phyloP scores from a whole-genome alignment of 2,797 vertebrate species.

The Zalophus californianus region DNA sequence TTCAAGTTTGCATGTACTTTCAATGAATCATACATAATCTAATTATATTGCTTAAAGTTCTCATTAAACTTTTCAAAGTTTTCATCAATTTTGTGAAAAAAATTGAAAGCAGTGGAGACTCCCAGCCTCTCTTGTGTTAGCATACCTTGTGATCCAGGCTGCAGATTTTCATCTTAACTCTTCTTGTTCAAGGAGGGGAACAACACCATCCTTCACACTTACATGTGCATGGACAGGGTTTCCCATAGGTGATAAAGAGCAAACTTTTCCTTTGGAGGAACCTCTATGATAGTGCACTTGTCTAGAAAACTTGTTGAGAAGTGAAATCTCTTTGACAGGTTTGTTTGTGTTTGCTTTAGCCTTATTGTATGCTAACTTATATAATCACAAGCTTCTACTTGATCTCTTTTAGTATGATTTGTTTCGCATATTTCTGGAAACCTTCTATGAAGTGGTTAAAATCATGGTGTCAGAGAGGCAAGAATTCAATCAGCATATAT shows the following conservation, averaged over 20 bases:
- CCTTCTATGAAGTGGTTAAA: slow-evolving; percentile 57
- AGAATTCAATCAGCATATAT: slow-evolving; percentile 1
- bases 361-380: slow-evolving; percentile 24
- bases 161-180: slow-evolving; percentile 3
- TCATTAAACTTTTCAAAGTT: slow-evolving; percentile 52
- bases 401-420: slow-evolving; percentile 29
- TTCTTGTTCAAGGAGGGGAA: background rate
- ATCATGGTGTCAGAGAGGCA: slow-evolving; percentile 4
- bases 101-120: background rate
- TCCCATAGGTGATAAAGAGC: background rate
- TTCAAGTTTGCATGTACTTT: slow-evolving; percentile 61
- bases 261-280: slow-evolving; percentile 5
- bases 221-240: background rate
- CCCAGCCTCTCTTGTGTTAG: background rate
- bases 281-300: background rate
- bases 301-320: slow-evolving; percentile 47
- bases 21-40: slow-evolving; percentile 67
- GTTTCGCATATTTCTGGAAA: slow-evolving; percentile 59
- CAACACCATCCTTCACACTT: background rate
- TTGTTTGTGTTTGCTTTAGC: slow-evolving; percentile 17
- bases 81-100: slow-evolving; percentile 61
- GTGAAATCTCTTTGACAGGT: background rate
- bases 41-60: slow-evolving; percentile 64
- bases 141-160: background rate
- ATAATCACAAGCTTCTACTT: slow-evolving; percentile 32